Evolutionary conservation across 2,888 invertebrate species (phyloP).

Genomic region (Tetramorium bicarinatum): DNA sequence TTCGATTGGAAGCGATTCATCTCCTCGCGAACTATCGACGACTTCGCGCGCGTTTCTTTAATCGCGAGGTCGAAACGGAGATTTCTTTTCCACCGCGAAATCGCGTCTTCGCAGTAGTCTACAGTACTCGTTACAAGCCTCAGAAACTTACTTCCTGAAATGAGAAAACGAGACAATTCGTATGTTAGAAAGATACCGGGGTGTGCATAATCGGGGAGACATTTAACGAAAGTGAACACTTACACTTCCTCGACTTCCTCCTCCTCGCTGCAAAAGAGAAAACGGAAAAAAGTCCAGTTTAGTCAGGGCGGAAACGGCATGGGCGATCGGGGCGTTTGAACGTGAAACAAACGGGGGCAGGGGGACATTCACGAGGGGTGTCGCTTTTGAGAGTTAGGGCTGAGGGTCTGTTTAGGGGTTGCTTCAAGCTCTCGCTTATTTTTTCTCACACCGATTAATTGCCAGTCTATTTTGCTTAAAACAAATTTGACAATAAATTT

Average conservation of each 20-base stretch:
- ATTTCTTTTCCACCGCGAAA: slow-evolving; percentile 47
- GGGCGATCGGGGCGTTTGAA: slow-evolving; percentile 44
- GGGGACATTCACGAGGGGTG: neutral
- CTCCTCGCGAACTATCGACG: neutral
- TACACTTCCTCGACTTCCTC: slow-evolving; percentile 94
- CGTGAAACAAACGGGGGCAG: slow-evolving; percentile 76
- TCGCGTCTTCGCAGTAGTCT: slow-evolving; percentile 60
- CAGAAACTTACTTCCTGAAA: slow-evolving; percentile 88
- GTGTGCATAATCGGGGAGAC: slow-evolving; percentile 43
- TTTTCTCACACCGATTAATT: neutral
- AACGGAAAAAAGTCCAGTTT: slow-evolving; percentile 78
- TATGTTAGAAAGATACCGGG: slow-evolving; percentile 60
- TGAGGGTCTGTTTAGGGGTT: neutral
- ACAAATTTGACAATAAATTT: slow-evolving; percentile 1
- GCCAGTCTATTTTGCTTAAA: neutral
- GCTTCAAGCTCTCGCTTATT: slow-evolving; percentile 5
- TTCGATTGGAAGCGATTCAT: neutral
- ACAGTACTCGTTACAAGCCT: slow-evolving; percentile 61
- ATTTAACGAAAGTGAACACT: slow-evolving; percentile 86
- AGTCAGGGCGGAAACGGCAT: slow-evolving; percentile 64
- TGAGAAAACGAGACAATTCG: slow-evolving; percentile 80
- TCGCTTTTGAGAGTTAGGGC: slow-evolving; percentile 3
- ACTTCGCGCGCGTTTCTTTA: neutral
- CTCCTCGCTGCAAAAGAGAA: slow-evolving; percentile 88
- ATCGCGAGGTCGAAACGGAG: slow-evolving; percentile 6